phyloP scores from a whole-genome alignment of 2,797 vertebrate species.

The Danio albolineatus region DNA sequence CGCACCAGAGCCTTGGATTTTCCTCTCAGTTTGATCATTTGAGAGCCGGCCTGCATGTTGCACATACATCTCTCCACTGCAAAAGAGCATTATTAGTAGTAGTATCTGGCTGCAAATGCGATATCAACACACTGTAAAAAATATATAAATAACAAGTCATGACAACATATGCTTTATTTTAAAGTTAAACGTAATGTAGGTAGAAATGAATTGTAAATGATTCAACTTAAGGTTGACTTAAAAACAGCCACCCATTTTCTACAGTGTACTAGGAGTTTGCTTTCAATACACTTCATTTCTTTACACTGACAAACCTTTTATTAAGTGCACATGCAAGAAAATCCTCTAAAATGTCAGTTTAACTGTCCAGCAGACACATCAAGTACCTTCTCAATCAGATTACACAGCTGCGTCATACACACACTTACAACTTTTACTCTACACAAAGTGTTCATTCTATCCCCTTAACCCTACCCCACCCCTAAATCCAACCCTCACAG shows the following conservation, averaged over 20 bases:
- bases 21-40: slow-evolving; percentile 95
- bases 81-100: slow-evolving; percentile 14
- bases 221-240: no score
- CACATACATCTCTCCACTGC: slow-evolving; percentile 96
- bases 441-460: no score
- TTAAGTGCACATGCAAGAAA: background rate
- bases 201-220: no score
- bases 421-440: no score
- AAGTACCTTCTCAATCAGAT: slow-evolving; percentile 41
- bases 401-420: slow-evolving; percentile 38
- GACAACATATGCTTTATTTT: no score
- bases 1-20: slow-evolving; percentile 90
- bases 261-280: no score
- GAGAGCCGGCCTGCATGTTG: slow-evolving; percentile 91
- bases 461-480: no score
- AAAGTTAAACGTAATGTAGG: no score
- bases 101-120: background rate
- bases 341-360: slow-evolving; percentile 12
- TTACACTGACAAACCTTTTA: background rate
- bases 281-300: background rate
- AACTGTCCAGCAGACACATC: slow-evolving; percentile 20
- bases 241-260: no score
- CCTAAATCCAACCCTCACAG: no score
- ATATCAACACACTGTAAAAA: background rate
- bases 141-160: no score